Base-by-base conservation (phyloP, 2,113 vertebrate genomes). In the Odocoileus hemionus region DNA sequence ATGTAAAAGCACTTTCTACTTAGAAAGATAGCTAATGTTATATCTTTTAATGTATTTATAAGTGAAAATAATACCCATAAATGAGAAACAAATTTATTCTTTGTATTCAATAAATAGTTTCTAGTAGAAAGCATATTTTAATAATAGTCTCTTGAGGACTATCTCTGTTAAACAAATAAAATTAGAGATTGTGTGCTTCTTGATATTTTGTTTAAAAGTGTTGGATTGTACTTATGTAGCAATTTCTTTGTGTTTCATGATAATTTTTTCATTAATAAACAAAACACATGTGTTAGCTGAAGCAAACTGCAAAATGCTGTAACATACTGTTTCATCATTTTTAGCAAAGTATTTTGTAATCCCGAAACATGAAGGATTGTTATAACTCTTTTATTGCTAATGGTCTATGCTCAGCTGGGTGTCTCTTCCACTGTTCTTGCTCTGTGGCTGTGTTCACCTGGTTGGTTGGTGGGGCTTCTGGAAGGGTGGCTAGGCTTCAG, bases 101-200 rank as follows among this genome's bases (percentile, higher is more conserved):
- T 86, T 88, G 36, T 94, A 86, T 61, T 97, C 28, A 39, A 64
- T 74, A 76, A 97, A 47, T 85, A 39, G n/a, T 86, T 60, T 95
- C 58, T 54, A 96, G 5, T 95, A 4, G 54, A 45, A 33, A 86
- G 11, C 30, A 26, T 89, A 86, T 91, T 96, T 96, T 17, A 93
- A 23, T 88, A 86, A 21, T 93, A 94, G 64, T 52, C 52, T 61
- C 55, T 57, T 52, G 28, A 94, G 10, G 90, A 58, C 94, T 76
- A 52, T 82, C 43, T 83, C 23, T 74, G 3, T 64, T 95, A 58
- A 91, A 47, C 45, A 47, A 47, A 54, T 91, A 85, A 82, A 86
- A 89, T 94, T 89, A 58, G 16, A 92, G 16, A 94, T 80, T 57
- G 2, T 80, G 5, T 91, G 25, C 70, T 85, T 79, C 43, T 47